phyloP scores from a whole-genome alignment of 2,888 invertebrate species.

The Hirtodrosophila trivittata region DNA sequence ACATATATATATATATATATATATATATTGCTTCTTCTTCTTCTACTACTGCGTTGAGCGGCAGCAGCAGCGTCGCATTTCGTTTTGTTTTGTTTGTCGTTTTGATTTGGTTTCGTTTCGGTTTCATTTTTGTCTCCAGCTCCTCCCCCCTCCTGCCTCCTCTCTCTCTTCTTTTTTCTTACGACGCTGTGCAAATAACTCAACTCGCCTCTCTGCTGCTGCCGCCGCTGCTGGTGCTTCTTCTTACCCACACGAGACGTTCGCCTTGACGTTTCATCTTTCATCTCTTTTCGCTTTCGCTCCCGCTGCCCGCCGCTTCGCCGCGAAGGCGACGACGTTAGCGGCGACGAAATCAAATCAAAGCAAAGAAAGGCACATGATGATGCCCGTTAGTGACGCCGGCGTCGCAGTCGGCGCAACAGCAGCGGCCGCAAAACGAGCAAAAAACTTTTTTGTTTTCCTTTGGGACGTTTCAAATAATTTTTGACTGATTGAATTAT shows the following conservation, averaged over 20 bases:
- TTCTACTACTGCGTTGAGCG: constrained; percentile 28
- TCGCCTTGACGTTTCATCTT: constrained; percentile 45
- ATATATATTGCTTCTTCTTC: constrained; percentile 1
- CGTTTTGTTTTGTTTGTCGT: constrained; percentile 71
- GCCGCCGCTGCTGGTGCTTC: no score
- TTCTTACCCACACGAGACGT: background rate
- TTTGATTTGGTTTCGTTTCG: constrained; percentile 67
- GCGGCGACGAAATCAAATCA: constrained; percentile 34
- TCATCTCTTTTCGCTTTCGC: constrained; percentile 17
- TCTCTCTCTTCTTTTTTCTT: constrained; percentile 19
- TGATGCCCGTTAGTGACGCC: constrained; percentile 6
- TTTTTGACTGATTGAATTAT: constrained; percentile 82
- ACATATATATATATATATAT: background rate
- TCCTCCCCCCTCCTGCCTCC: background rate
- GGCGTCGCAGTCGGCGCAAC: constrained; percentile 28
- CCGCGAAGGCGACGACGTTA: constrained; percentile 5
- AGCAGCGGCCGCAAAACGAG: constrained; percentile 44
- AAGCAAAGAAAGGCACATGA: constrained; percentile 47
- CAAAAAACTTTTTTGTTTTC: constrained; percentile 76
- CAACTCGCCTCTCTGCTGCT: constrained; percentile 8
- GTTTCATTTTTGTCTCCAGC: constrained; percentile 10
- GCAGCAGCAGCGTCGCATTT: constrained; percentile 46
- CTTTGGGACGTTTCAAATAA: constrained; percentile 77
- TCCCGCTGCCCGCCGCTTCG: no score
- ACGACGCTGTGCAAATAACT: constrained; percentile 70